phyloP scores from a whole-genome alignment of 2,888 invertebrate genomes.

The Eristalis pertinax region DNA sequence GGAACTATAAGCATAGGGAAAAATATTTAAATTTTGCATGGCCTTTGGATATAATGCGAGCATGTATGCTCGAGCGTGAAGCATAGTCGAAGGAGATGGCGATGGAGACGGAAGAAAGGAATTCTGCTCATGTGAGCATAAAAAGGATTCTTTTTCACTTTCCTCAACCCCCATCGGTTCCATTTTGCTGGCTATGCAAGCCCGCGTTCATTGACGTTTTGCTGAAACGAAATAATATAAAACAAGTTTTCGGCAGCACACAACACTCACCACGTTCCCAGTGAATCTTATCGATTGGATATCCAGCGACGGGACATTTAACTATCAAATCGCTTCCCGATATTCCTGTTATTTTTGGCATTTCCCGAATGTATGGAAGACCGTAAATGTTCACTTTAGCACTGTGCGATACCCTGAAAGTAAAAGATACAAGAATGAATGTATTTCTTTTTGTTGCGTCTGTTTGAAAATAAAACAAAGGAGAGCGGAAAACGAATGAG shows the following conservation, averaged over 20 bases:
- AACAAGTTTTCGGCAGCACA: not conserved
- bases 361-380: conserved; percentile 91
- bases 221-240: conserved; percentile 12
- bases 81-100: not conserved
- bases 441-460: not conserved
- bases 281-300: conserved; percentile 91
- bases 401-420: conserved; percentile 86
- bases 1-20: conserved; percentile 61
- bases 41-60: conserved; percentile 31
- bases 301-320: conserved; percentile 94
- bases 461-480: not conserved
- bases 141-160: conserved; percentile 34
- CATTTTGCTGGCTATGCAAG: not conserved
- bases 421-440: conserved; percentile 61
- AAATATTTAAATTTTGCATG: conserved; percentile 47
- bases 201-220: not conserved
- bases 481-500: not conserved
- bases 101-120: conserved; percentile 26
- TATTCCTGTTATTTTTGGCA: conserved; percentile 93
- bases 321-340: conserved; percentile 92
- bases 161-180: not conserved
- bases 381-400: conserved; percentile 95
- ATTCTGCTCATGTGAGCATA: conserved; percentile 62
- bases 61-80: not conserved
- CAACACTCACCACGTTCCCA: conserved; percentile 92